phyloP scores from a whole-genome alignment of 2,888 invertebrate genomes.

The Scrobipalpa atriplicella region DNA sequence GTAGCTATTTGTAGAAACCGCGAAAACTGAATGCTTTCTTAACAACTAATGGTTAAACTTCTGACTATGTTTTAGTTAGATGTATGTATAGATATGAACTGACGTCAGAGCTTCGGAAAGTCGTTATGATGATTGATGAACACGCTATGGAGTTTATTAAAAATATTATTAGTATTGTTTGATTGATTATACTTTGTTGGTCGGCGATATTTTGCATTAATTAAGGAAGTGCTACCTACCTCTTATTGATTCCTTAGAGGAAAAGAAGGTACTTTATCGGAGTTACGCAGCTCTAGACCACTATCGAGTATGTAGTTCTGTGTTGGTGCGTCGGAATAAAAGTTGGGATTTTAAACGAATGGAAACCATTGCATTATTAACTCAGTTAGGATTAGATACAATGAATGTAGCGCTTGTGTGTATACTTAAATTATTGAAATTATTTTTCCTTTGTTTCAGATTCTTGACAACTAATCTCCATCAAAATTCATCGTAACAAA shows the following conservation, averaged over 20 bases:
- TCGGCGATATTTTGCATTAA: not conserved
- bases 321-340: no score
- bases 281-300: no score
- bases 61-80: not conserved
- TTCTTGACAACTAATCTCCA: not conserved
- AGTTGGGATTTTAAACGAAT: no score
- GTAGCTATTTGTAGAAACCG: not conserved
- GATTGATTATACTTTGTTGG: not conserved
- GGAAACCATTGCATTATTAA: no score
- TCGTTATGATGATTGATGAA: not conserved
- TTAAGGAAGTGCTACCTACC: no score
- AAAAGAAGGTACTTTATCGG: no score
- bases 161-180: not conserved
- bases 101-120: not conserved
- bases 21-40: not conserved
- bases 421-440: not conserved
- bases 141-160: constrained; percentile 8
- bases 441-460: constrained; percentile 21
- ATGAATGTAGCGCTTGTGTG: not conserved
- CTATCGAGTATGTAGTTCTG: no score
- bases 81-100: not conserved
- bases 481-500: constrained; percentile 20
- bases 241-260: no score
- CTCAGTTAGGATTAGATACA: no score
- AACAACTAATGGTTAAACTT: not conserved